Percentiles rank a stretch among this genome's conserved stretches.
phyloP scores from a whole-genome alignment of 2,888 invertebrate genomes.

The Gastrophysa polygoni region DNA sequence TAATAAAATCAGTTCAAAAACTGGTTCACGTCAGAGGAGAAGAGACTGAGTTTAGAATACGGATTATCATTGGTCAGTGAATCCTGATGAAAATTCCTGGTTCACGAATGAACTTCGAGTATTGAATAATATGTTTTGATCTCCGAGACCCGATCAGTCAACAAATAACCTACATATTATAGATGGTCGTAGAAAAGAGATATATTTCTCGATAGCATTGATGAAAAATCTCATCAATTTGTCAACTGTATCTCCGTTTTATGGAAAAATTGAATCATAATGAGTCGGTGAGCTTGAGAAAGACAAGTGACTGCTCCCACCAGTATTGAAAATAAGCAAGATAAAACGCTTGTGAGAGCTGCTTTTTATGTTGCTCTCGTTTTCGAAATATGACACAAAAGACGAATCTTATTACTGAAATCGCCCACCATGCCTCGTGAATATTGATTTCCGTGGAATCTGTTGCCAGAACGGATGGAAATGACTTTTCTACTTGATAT shows the following conservation, averaged over 20 bases:
- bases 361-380: background rate
- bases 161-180: no score
- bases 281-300: background rate
- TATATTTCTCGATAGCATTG: background rate
- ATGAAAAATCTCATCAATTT: background rate
- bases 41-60: no score
- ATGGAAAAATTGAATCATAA: background rate
- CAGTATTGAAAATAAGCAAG: background rate
- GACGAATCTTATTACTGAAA: background rate
- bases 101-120: background rate
- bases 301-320: background rate
- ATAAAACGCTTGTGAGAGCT: background rate
- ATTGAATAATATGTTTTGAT: no score
- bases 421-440: background rate
- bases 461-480: no score
- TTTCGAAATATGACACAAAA: background rate
- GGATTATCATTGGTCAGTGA: no score
- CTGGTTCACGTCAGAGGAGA: no score
- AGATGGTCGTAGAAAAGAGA: no score
- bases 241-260: background rate
- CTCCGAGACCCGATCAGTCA: no score
- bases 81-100: no score
- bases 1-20: no score
- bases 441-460: no score
- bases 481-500: no score